A percentile compares a stretch with the other conserved stretches of the same genome.
Conservation (phyloP, 2,113 vertebrate species). For the Acinonyx jubatus region DNA sequence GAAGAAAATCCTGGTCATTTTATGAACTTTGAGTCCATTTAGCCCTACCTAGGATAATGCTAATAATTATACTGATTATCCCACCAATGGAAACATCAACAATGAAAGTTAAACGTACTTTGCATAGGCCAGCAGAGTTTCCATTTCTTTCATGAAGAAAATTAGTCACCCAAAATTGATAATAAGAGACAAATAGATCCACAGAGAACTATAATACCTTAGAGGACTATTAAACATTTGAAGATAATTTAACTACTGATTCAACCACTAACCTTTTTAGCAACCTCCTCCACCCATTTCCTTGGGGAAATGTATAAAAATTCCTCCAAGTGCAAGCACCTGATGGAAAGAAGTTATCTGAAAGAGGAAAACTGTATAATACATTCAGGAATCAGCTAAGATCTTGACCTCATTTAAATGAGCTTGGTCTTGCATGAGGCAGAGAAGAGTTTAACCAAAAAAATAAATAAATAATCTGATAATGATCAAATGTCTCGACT, state of each 20-base stretch:
- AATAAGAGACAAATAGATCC: constrained; percentile 73
- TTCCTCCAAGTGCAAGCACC: constrained; percentile 67
- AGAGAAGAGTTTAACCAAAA: constrained; percentile 57
- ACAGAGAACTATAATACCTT: constrained; percentile 66
- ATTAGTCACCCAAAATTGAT: constrained; percentile 79
- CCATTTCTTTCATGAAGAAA: constrained; percentile 76
- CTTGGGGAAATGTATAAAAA: constrained; percentile 74
- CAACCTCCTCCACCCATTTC: constrained; percentile 45
- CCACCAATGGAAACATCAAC: constrained; percentile 48
- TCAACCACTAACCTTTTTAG: constrained; percentile 80
- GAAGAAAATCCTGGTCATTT: background rate
- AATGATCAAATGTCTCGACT: constrained; percentile 75
- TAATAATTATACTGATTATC: constrained; percentile 54
- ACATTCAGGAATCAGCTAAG: constrained; percentile 59
- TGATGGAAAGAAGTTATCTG: constrained; percentile 8
- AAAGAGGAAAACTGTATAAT: constrained; percentile 67
- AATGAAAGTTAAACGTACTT: constrained; percentile 53
- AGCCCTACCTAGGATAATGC: background rate
- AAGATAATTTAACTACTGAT: constrained; percentile 79
- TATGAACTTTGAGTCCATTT: background rate
- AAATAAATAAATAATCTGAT: constrained; percentile 54
- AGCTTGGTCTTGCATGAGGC: constrained; percentile 59
- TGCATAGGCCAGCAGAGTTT: background rate
- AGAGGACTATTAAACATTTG: constrained; percentile 79
- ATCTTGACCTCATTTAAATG: constrained; percentile 79